Percentiles rank a stretch among this genome's conserved stretches.
Evolutionary conservation across 1,140 invertebrate species (phyloP).

Genomic region (Phymorhynchus buccinoides): DNA sequence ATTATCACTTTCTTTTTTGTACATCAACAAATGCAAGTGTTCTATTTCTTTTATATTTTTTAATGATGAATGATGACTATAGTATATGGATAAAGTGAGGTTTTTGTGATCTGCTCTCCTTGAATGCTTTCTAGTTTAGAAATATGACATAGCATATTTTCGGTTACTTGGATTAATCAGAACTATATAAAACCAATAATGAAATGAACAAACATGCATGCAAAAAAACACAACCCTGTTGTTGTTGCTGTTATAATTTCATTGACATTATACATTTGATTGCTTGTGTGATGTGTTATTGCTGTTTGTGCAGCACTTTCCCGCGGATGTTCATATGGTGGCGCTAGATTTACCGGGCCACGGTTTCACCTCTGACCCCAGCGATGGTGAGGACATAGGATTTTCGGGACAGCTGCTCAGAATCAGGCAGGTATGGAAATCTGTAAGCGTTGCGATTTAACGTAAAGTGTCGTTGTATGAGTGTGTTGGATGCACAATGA

Average conservation of each 20-base stretch:
- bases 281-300: not conserved
- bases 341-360: conserved; percentile 67
- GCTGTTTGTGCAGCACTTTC: conserved; percentile 55
- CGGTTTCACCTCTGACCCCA: conserved; percentile 58
- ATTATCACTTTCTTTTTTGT: too few relatives aligned
- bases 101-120: too few relatives aligned
- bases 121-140: too few relatives aligned
- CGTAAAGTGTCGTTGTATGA: too few relatives aligned
- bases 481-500: too few relatives aligned
- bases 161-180: not conserved
- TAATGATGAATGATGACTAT: too few relatives aligned
- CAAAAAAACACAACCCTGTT: not conserved
- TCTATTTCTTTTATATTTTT: too few relatives aligned
- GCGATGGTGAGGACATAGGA: conserved; percentile 58
- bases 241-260: not conserved
- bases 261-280: not conserved
- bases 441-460: too few relatives aligned
- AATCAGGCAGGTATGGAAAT: conserved; percentile 53
- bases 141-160: too few relatives aligned
- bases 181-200: not conserved
- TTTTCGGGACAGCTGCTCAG: conserved; percentile 47
- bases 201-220: not conserved
- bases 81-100: too few relatives aligned
- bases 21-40: too few relatives aligned
- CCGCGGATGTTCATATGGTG: conserved; percentile 59